Percentiles rank a stretch among this genome's conserved stretches.
phyloP scores from a whole-genome alignment of 1,140 invertebrate species.

The Pogonomyrmex californicus region DNA sequence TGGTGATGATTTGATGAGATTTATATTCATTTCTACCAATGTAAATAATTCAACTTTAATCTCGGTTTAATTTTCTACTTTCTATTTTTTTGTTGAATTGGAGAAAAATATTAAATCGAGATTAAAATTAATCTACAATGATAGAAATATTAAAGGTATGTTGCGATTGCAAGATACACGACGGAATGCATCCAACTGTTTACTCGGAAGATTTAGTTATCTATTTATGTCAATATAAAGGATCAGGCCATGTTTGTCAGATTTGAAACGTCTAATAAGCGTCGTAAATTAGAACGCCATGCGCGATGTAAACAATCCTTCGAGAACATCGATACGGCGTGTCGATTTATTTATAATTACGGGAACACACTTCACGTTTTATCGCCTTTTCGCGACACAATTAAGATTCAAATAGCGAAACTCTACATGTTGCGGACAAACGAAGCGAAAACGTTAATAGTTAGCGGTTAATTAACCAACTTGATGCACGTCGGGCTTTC shows the following conservation, averaged over 20 bases:
- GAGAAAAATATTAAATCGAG: no score
- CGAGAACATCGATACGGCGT: neutral
- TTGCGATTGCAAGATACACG: neutral
- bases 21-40: no score
- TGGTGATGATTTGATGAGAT: neutral
- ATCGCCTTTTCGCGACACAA: neutral
- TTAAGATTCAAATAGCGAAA: neutral
- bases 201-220: neutral
- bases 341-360: constrained; percentile 4
- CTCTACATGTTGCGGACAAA: neutral
- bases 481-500: neutral
- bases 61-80: no score
- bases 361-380: neutral
- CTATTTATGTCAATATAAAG: neutral
- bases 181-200: neutral
- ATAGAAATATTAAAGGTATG: neutral
- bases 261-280: neutral
- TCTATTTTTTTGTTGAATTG: no score
- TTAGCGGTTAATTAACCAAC: neutral
- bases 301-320: neutral
- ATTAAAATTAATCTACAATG: no score
- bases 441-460: neutral
- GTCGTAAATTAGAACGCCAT: neutral
- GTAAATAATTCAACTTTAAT: no score
- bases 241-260: neutral